Evolutionary conservation across 2,888 invertebrate genomes (phyloP).

Genomic region (Sthenelais limicola): DNA sequence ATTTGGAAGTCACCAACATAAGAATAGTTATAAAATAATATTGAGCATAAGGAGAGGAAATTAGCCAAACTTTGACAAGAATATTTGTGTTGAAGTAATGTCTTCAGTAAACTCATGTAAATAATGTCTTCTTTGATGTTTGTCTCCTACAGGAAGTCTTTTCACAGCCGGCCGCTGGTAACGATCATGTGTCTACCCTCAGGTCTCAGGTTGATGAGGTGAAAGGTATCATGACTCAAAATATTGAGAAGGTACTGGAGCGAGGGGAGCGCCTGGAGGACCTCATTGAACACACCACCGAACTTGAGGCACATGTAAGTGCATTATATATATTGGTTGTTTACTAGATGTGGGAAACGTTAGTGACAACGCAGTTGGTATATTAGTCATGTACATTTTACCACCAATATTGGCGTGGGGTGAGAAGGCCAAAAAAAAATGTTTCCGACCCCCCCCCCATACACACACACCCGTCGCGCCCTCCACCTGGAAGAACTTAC

Average conservation of each 20-base stretch:
- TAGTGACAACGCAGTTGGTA: neutral
- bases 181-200: conserved; percentile 45
- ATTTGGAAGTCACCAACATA: too few species aligned
- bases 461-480: neutral
- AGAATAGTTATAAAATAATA: too few species aligned
- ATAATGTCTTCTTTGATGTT: neutral
- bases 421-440: neutral
- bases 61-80: too few species aligned
- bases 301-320: conserved; percentile 69
- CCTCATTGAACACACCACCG: conserved; percentile 70
- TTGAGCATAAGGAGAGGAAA: too few species aligned
- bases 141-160: conserved; percentile 39
- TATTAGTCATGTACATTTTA: neutral
- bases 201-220: conserved; percentile 70
- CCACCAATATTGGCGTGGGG: neutral
- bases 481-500: too few species aligned
- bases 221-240: conserved; percentile 71
- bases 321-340: neutral
- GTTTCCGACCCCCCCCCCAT: too few species aligned
- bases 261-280: conserved; percentile 71
- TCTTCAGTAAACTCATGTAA: neutral
- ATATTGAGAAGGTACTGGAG: conserved; percentile 70
- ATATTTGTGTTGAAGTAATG: too few species aligned
- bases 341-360: neutral
- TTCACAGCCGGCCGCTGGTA: conserved; percentile 23